Conservation (phyloP, 2,797 vertebrate species). For the Acanthiza pusilla region DNA sequence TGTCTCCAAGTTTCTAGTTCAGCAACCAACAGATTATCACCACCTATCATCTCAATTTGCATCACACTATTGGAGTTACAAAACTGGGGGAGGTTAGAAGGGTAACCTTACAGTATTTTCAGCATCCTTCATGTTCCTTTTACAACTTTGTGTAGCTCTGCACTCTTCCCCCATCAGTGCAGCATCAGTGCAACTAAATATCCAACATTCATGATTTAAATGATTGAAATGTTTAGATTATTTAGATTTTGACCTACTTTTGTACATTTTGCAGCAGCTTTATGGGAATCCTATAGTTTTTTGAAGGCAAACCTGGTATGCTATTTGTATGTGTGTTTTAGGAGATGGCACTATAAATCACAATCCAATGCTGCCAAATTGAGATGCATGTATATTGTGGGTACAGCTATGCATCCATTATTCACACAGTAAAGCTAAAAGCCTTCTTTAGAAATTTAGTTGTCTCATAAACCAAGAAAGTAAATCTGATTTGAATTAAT, state of each 20-base stretch:
- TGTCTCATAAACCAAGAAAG: background rate
- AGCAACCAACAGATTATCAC: background rate
- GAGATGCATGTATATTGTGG: background rate
- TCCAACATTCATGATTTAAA: background rate
- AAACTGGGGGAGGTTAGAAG: rapidly evolving
- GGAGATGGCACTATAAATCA: background rate
- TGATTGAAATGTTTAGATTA: background rate
- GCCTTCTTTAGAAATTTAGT: background rate
- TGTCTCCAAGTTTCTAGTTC: background rate
- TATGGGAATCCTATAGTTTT: background rate
- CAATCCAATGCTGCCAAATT: background rate
- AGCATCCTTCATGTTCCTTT: background rate
- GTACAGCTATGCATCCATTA: background rate
- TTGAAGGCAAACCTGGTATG: background rate
- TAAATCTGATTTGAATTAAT: conserved; percentile 53
- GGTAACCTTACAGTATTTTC: background rate
- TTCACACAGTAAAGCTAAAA: conserved; percentile 1
- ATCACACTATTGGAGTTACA: background rate
- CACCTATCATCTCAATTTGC: background rate
- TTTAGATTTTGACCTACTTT: background rate
- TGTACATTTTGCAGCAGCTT: background rate
- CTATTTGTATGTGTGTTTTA: background rate
- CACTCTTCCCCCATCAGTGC: background rate
- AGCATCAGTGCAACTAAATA: background rate
- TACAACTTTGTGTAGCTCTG: background rate